Evolutionary conservation across 2,888 invertebrate species (phyloP), one percentile per base, ranked within the genome.

Genomic region (Abrostola tripartita): DNA sequence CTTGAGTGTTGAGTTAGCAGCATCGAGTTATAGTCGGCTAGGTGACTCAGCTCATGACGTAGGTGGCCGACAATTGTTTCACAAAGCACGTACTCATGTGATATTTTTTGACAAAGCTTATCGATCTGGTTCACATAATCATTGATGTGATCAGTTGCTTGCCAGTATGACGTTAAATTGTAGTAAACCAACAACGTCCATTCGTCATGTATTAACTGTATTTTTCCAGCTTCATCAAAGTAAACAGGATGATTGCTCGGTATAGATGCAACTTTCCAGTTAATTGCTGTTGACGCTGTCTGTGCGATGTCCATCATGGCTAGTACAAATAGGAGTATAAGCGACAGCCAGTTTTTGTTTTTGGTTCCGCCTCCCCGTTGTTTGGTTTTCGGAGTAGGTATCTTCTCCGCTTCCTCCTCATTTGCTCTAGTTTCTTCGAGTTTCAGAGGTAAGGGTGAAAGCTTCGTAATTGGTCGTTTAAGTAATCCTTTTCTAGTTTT

Each of bases 111-210:
- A 37, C 65, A 71, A 36, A 53, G 47, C 14, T 36, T 52, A 42
- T 68, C 50, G 9, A 63, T 12, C 36, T 58, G 42, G 37, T 60
- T 50, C 37, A 55, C n/a, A 38, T 63, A 68, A 36, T 55, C 40
- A 0, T 61, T 49, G 7, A 56, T 51, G 37, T 57, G 12, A 35
- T 49, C 11, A 6, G 52, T 47, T 5, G 61, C 68, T 54, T 71
- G 54, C 65, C 65, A 69, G 12, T 73, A 76, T 8, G 67, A 65
- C 5, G 56, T 53, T 64, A 68, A 69, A 37, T 71, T 64, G 38
- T 69, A 71, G 36, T 65, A 74, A 1, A 63, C 47, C 1, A 71
- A 41, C 4, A 74, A 42, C 37, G 51, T 68, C 75, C 75, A 75
- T 40, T 75, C 37, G 37, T 76, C 69, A 56, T 64, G 47, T 42